Conservation (phyloP, 2,797 vertebrate species). For the Peromyscus melanophrys region DNA sequence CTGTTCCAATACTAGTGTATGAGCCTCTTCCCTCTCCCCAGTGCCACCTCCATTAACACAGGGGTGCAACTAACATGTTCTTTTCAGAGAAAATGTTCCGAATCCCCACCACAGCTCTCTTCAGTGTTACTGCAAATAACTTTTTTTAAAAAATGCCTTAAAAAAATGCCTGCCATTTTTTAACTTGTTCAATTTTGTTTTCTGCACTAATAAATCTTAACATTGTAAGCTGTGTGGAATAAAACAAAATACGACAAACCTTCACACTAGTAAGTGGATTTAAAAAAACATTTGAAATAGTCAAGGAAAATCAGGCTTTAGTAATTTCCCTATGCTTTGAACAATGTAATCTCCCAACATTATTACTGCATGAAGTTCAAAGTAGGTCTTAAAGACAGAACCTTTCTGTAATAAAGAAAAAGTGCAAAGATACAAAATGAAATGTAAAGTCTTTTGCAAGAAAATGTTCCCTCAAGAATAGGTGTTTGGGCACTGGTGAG, state of each 20-base stretch:
- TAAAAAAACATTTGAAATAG: background rate
- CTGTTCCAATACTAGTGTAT: conserved; percentile 59
- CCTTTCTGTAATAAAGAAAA: conserved; percentile 76
- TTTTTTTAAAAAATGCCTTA: too few species aligned
- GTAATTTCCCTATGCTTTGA: conserved; percentile 82
- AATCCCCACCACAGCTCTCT: conserved; percentile 56
- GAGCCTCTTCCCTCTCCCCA: conserved; percentile 38
- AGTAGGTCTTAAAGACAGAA: conserved; percentile 72
- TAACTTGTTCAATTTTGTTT: conserved; percentile 65
- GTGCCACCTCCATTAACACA: conserved; percentile 55
- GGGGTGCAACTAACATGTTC: conserved; percentile 45
- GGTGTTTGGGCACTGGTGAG: conserved; percentile 58
- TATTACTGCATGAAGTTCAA: conserved; percentile 85
- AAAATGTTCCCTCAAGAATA: conserved; percentile 76
- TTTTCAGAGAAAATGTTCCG: conserved; percentile 67
- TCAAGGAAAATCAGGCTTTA: conserved; percentile 67
- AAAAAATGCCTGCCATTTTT: conserved; percentile 57
- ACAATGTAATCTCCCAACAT: conserved; percentile 72
- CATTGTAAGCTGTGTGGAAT: conserved; percentile 48
- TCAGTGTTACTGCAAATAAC: conserved; percentile 49
- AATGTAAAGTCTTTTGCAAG: conserved; percentile 78
- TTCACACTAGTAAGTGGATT: conserved; percentile 65
- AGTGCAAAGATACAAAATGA: conserved; percentile 80
- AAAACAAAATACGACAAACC: conserved; percentile 39
- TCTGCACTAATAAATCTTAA: conserved; percentile 67